Conservation (phyloP, 2,113 vertebrate species). For the Scortum barcoo region DNA sequence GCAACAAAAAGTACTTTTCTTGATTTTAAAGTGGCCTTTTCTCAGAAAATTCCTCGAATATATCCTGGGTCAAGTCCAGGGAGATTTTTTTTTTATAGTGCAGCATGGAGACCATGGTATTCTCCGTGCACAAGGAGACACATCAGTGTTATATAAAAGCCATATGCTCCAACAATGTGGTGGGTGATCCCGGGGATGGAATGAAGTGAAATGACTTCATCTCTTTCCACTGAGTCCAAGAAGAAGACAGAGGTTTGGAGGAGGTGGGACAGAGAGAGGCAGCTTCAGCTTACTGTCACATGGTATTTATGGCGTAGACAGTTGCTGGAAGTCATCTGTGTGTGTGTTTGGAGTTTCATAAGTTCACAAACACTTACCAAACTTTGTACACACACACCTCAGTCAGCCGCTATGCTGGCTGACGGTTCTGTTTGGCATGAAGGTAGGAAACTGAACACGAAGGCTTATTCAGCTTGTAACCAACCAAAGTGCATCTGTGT, state of each 20-base stretch:
- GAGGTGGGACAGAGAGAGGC: slow-evolving; percentile 22
- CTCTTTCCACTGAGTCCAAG: slow-evolving; percentile 70
- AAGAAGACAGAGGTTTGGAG: slow-evolving; percentile 39
- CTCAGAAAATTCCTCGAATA: neutral
- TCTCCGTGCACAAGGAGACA: slow-evolving; percentile 16
- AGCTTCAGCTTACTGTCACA: slow-evolving; percentile 49
- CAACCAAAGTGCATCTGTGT: slow-evolving; percentile 3
- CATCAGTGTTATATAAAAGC: slow-evolving; percentile 61
- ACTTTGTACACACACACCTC: neutral
- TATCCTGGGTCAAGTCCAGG: neutral
- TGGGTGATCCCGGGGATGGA: slow-evolving; percentile 64
- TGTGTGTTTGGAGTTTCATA: slow-evolving; percentile 13
- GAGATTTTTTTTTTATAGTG: slow-evolving; percentile 6
- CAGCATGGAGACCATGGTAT: slow-evolving; percentile 5
- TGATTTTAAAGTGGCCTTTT: neutral
- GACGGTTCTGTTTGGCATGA: slow-evolving; percentile 24
- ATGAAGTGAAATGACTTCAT: slow-evolving; percentile 70
- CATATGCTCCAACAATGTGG: slow-evolving; percentile 61
- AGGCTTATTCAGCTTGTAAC: slow-evolving; percentile 13
- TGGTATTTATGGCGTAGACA: slow-evolving; percentile 41
- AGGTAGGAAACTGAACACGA: slow-evolving; percentile 24
- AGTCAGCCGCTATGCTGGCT: slow-evolving; percentile 4
- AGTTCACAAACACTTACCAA: neutral
- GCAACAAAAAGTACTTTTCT: neutral
- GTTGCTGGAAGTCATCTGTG: slow-evolving; percentile 11